Base-by-base conservation (phyloP, 2,113 vertebrate genomes). In the Columbina picui region DNA sequence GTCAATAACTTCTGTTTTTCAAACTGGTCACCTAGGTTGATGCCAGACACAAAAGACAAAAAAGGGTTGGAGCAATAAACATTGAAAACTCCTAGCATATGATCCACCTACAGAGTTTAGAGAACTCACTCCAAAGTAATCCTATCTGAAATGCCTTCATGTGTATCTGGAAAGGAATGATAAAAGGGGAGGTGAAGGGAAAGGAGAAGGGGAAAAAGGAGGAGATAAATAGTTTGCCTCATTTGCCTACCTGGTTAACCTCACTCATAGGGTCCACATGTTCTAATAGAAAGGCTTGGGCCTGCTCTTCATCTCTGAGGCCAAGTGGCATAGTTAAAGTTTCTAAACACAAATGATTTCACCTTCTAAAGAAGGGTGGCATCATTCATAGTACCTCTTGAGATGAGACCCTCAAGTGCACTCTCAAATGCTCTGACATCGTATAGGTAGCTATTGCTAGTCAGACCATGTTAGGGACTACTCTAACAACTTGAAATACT, bases 211-310 rank as follows among this genome's bases (percentile, higher is more conserved):
- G 5, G 18, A 29, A 30, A 12, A 12, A 32, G 26, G 61, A 9
- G 30, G 2, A n/a, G 14, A 21, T 0, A 27, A 41, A 32, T 26
- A 0, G 25, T 47, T 82, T 65, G 2, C 39, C 8, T 79, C 41
- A 34, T n/a, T n/a, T n/a, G n/a, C n/a, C 14, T 67, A 67, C 30
- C 1, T 3, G 16, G 55, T 84, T 50, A 67, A 39, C 30, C 39
- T 86, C 14, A 39, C 11, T 61, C 14, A 4, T 55, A 7, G 5
- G 7, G 6, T 10, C 6, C 43, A 34, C 0, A 2, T 14, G 12
- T 57, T 41, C 63, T 70, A 10, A 57, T 29, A 86, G 38, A 76
- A 70, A 59, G 21, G 8, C 30, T 39, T 64, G 36, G 50, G n/a
- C 49, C 25, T 38, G 10, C 6, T 61, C 17, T 49, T 81, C 61